A percentile compares a stretch with the other conserved stretches of the same genome.
Conservation (phyloP, 2,888 invertebrate species). For the Rotaria macrura region DNA sequence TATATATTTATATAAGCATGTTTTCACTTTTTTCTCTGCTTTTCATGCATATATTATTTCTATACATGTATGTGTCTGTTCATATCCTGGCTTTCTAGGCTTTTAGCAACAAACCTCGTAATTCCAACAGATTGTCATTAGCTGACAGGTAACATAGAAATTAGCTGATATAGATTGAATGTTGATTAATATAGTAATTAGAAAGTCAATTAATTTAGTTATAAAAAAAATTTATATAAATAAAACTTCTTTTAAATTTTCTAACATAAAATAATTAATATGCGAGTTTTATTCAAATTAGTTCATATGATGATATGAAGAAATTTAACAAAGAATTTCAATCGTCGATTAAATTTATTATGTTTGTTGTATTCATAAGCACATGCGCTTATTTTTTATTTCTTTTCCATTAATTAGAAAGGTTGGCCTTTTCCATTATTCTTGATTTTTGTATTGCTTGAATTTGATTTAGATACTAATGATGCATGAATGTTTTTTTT, state of each 20-base stretch:
- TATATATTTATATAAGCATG: background rate
- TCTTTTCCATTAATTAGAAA: background rate
- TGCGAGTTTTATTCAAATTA: background rate
- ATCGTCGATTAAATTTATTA: background rate
- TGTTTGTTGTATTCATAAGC: background rate
- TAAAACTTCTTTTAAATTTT: too few relatives aligned
- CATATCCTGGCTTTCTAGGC: background rate
- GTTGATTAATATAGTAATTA: background rate
- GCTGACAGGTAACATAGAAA: background rate
- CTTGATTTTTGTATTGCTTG: background rate
- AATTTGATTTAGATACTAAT: background rate
- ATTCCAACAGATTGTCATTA: background rate
- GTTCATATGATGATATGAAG: background rate
- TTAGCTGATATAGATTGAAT: background rate
- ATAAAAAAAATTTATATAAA: too few relatives aligned
- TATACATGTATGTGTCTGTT: background rate
- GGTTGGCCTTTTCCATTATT: background rate
- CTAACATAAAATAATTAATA: too few relatives aligned
- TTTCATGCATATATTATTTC: too few relatives aligned
- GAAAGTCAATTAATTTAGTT: background rate
- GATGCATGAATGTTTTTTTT: background rate
- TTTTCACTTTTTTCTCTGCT: background rate
- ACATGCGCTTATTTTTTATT: background rate
- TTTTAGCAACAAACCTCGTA: background rate
- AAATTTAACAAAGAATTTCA: background rate